Conservation (phyloP, 1,140 invertebrate genomes). For the Drosophila dunni region DNA sequence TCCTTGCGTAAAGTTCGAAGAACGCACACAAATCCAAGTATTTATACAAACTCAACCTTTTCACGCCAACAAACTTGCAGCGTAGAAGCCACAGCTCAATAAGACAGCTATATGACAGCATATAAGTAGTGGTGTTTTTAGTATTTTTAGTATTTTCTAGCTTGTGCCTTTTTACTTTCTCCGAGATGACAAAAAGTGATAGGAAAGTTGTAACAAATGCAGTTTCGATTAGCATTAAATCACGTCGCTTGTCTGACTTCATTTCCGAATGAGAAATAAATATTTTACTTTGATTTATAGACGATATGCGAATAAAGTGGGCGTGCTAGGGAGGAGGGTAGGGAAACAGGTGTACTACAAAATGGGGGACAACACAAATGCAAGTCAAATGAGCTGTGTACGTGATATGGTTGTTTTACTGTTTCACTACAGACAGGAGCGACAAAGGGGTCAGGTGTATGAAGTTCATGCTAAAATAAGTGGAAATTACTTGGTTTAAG, state of each 20-base stretch:
- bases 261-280: slow-evolving; percentile 69
- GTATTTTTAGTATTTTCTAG: slow-evolving; percentile 28
- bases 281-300: slow-evolving; percentile 69
- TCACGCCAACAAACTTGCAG: slow-evolving; percentile 49
- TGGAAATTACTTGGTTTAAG: neutral
- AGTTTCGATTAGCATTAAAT: slow-evolving; percentile 79
- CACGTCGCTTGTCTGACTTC: slow-evolving; percentile 61
- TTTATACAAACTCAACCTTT: slow-evolving; percentile 25
- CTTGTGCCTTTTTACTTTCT: neutral
- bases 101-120: neutral
- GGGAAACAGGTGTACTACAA: slow-evolving; percentile 1
- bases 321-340: neutral
- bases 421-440: too few relatives aligned
- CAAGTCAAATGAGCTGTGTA: slow-evolving; percentile 50
- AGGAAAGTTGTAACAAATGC: slow-evolving; percentile 64
- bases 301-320: neutral
- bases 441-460: slow-evolving; percentile 2
- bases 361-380: slow-evolving; percentile 7
- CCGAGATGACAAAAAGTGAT: too few relatives aligned
- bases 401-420: slow-evolving; percentile 27
- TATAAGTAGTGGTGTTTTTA: slow-evolving; percentile 4
- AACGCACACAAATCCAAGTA: neutral
- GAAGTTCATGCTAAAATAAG: neutral
- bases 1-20: slow-evolving; percentile 47
- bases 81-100: slow-evolving; percentile 20